Evolutionary conservation across 1,140 invertebrate genomes (phyloP), one percentile per base, ranked within the genome.

Genomic region (Scaptomyza montana): DNA sequence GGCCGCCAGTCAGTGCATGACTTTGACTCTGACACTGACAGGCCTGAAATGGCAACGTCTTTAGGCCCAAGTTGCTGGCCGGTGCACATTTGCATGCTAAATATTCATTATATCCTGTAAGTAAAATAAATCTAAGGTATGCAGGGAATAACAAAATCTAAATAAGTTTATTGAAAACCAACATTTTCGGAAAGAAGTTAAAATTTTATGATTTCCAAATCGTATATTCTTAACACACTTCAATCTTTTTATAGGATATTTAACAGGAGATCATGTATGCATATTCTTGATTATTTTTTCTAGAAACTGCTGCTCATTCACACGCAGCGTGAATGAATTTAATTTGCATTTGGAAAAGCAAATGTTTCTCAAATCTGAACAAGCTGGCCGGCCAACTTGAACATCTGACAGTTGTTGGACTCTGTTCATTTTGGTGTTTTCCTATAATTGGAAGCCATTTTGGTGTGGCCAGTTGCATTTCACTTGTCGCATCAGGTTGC

Each of bases 311-410:
- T 60, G 47, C 64, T 53, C 65, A 61, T 74, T 74, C 71, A 69
- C 71, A 74, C 71, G 71, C 71, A 49, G 51, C 67, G 60, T 51
- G 59, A 77, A 82, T 86, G 59, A 77, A 82, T 86, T 81, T 82
- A 78, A 86, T 86, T 86, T 86, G 82, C 82, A 86, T 86, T 76
- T 55, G 72, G 43, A 80, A 80, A 81, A 86, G 80, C 81, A 86
- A 87, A 86, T 86, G 71, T 66, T 66, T 62, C 65, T 55, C 39
- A 62, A 46, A 63, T 53, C 61, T 62, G 54, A 46, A 54, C 82
- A 66, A 68, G 65, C 53, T 61, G 51, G 21, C 43, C 64, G 51
- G 21, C 43, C 64, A 43, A 60, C 33, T 60, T 51, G 63, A 41
- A 61, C 50, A 68, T 5, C 65, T 87, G 82, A 78, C 78, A 86